Percentiles rank a stretch among this genome's conserved stretches.
Evolutionary conservation across 2,888 invertebrate species (phyloP).

Genomic region (Callyntrura sp.): DNA sequence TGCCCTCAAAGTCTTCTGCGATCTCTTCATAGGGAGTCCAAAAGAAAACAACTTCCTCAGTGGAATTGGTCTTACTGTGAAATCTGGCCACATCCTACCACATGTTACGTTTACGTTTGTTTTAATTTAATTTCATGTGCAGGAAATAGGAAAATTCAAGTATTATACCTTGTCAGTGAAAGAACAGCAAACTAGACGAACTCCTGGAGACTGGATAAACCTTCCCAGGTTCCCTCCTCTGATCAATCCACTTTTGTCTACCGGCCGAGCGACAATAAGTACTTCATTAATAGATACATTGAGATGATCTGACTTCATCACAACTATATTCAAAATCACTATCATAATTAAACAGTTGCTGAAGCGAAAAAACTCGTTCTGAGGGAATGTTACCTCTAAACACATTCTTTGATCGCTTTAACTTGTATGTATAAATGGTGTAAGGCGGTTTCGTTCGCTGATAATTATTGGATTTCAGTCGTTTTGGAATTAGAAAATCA

Average conservation of each 20-base stretch:
- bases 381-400: constrained; percentile 33
- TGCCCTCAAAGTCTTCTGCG: constrained; percentile 54
- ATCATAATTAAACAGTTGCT: not conserved
- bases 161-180: constrained; percentile 56
- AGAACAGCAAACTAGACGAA: constrained; percentile 61
- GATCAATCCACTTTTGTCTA: not conserved
- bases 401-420: constrained; percentile 25
- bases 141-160: too few species aligned
- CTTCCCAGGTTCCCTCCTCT: constrained; percentile 45
- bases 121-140: not conserved
- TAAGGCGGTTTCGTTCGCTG: constrained; percentile 27
- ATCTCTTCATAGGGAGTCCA: constrained; percentile 57
- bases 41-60: constrained; percentile 46
- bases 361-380: not conserved
- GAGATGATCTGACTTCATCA: constrained; percentile 9
- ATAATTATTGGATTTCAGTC: not conserved
- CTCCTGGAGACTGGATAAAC: constrained; percentile 35
- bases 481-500: constrained; percentile 24
- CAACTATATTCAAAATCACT: constrained; percentile 9
- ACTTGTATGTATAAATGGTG: not conserved
- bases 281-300: not conserved
- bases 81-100: constrained; percentile 62
- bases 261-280: constrained; percentile 48
- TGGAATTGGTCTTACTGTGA: not conserved
- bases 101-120: too few species aligned